A percentile compares a stretch with the other conserved stretches of the same genome.
phyloP scores from a whole-genome alignment of 2,888 invertebrate genomes.

The Tenthredo distinguenda region DNA sequence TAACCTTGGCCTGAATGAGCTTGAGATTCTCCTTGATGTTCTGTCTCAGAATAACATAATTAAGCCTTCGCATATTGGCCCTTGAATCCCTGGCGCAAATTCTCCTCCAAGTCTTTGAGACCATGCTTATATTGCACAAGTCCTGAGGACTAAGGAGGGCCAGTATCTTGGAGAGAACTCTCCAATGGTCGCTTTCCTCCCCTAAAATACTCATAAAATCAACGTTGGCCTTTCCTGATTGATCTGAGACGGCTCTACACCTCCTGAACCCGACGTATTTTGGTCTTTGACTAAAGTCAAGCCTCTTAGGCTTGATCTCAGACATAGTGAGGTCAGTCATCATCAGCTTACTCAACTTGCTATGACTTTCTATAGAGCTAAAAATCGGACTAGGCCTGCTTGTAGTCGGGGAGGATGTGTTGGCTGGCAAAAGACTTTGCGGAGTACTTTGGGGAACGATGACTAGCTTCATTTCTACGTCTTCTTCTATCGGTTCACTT shows the following conservation, averaged over 20 bases:
- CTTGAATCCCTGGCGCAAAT: conserved; percentile 69
- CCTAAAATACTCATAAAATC: conserved; percentile 74
- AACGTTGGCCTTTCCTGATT: conserved; percentile 68
- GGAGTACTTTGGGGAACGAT: conserved; percentile 67
- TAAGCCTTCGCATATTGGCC: conserved; percentile 71
- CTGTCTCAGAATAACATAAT: conserved; percentile 69
- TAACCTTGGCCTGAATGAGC: conserved; percentile 65
- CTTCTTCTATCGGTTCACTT: conserved; percentile 64
- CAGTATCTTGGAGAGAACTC: conserved; percentile 74
- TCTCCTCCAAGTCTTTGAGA: conserved; percentile 75
- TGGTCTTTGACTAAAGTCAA: conserved; percentile 69
- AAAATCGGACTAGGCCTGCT: conserved; percentile 61
- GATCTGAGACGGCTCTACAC: conserved; percentile 65
- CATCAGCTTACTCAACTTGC: conserved; percentile 64
- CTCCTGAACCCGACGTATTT: conserved; percentile 60
- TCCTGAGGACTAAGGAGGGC: conserved; percentile 73
- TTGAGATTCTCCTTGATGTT: conserved; percentile 74
- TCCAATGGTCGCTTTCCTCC: conserved; percentile 73
- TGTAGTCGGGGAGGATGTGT: conserved; percentile 62
- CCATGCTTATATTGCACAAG: conserved; percentile 74
- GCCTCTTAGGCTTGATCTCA: conserved; percentile 69
- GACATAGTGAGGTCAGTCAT: conserved; percentile 62
- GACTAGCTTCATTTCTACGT: conserved; percentile 70
- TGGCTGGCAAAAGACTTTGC: conserved; percentile 51
- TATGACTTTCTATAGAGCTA: conserved; percentile 62